Evolutionary conservation across 2,113 vertebrate species (phyloP).

Genomic region (Gymnobelideus leadbeateri): DNA sequence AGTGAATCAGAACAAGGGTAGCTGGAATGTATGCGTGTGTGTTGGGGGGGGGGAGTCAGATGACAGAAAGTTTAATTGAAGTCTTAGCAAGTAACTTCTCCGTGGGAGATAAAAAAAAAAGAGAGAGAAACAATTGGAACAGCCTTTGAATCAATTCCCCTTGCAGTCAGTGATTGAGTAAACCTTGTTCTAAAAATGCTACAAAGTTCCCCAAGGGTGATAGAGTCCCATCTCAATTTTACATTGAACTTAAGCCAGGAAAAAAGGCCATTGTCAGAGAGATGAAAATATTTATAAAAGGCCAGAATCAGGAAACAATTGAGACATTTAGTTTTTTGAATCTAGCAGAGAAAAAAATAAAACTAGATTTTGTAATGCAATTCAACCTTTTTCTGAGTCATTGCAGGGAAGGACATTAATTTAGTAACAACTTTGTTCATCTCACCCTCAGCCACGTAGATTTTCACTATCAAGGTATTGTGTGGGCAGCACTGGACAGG

Average conservation of each 20-base stretch:
- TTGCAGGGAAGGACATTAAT: neutral
- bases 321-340: neutral
- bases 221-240: constrained; percentile 55
- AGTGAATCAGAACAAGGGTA: constrained; percentile 48
- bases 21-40: neutral
- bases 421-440: neutral
- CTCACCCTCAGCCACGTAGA: neutral
- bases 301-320: neutral
- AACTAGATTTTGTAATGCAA: neutral
- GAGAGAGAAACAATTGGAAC: constrained; percentile 39
- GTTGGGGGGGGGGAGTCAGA: neutral
- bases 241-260: accelerated
- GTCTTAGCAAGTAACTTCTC: constrained; percentile 59
- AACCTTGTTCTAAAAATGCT: constrained; percentile 58
- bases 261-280: neutral
- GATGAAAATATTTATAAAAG: neutral
- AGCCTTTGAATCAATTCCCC: constrained; percentile 67
- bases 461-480: neutral
- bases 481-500: neutral
- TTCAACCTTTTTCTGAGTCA: neutral
- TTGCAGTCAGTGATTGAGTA: constrained; percentile 69
- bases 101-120: constrained; percentile 62
- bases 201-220: neutral
- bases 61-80: constrained; percentile 65
- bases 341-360: neutral